Percentiles rank a stretch among this genome's conserved stretches.
These are phyloP conservation scores for Pseudolaguvia tuberculata DNA, from an alignment of 2,113 vertebrate genomes.

Conservation along the genomic window DNA sequence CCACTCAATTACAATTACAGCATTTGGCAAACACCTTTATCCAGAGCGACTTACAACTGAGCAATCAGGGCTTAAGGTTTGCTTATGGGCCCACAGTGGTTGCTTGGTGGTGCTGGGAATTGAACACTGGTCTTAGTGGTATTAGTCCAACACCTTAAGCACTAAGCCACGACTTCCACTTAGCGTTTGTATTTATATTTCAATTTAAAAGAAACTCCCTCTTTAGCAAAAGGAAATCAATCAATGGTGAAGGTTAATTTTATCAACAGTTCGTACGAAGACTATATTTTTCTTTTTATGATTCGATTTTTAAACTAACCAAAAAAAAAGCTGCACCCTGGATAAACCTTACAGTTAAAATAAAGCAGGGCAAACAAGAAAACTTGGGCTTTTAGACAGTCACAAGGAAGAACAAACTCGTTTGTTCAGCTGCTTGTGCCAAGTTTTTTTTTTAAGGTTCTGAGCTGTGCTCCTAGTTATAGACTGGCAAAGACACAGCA, in stretches of 20 bases:
- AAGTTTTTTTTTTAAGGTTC: slow-evolving; percentile 5
- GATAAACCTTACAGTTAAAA: not conserved
- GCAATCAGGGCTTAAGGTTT: no score
- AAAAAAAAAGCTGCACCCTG: not conserved
- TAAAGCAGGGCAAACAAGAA: slow-evolving; percentile 4
- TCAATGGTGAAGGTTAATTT: not conserved
- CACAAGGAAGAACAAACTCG: slow-evolving; percentile 24
- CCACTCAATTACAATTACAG: no score
- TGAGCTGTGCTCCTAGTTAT: not conserved
- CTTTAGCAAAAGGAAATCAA: not conserved
- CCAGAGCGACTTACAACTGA: no score
- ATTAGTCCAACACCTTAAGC: no score
- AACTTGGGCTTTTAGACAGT: not conserved
- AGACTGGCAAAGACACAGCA: not conserved
- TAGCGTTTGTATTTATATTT: no score
- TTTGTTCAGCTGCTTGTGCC: slow-evolving; percentile 26
- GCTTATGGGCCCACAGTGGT: no score
- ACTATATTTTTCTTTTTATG: not conserved
- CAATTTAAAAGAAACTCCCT: not conserved
- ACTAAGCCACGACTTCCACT: no score
- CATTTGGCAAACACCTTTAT: no score
- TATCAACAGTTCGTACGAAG: not conserved
- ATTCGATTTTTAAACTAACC: not conserved
- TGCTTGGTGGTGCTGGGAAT: no score
- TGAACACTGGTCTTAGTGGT: no score